phyloP scores from a whole-genome alignment of 2,113 vertebrate genomes.

The Psephotus haematonotus region DNA sequence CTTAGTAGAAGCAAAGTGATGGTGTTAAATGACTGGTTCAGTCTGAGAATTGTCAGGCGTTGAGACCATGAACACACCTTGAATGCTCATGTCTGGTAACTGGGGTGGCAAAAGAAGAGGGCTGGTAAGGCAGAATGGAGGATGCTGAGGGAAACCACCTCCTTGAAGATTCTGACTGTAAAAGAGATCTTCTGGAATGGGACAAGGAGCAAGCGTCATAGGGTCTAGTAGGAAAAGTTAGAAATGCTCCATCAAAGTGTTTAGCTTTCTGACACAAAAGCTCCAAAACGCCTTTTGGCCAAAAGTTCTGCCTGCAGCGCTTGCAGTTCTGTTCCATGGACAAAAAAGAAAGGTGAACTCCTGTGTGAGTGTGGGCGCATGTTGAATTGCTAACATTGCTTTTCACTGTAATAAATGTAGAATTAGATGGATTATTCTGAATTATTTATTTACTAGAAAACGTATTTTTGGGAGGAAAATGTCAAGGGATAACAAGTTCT shows the following conservation, averaged over 20 bases:
- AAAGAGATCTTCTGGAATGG: not conserved
- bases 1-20: not conserved
- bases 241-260: not conserved
- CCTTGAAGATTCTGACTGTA: not conserved
- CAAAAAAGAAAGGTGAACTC: not conserved
- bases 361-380: rapidly evolving
- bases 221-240: not conserved
- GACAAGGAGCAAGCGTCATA: not conserved
- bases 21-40: not conserved
- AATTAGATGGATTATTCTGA: not conserved
- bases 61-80: not conserved
- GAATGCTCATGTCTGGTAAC: rapidly evolving
- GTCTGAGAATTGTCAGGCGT: rapidly evolving
- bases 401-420: not conserved
- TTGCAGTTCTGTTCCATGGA: not conserved
- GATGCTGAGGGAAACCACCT: not conserved
- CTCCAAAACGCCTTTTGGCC: not conserved
- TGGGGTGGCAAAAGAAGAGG: not conserved
- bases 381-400: not conserved
- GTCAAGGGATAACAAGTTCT: not conserved
- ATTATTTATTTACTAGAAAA: not conserved
- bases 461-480: not conserved
- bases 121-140: not conserved
- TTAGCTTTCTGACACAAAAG: not conserved
- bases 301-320: not conserved